Base-by-base conservation (phyloP, 37 sponge, comb jelly and placozoan genomes). In the Cladorhizidae sp. region DNA sequence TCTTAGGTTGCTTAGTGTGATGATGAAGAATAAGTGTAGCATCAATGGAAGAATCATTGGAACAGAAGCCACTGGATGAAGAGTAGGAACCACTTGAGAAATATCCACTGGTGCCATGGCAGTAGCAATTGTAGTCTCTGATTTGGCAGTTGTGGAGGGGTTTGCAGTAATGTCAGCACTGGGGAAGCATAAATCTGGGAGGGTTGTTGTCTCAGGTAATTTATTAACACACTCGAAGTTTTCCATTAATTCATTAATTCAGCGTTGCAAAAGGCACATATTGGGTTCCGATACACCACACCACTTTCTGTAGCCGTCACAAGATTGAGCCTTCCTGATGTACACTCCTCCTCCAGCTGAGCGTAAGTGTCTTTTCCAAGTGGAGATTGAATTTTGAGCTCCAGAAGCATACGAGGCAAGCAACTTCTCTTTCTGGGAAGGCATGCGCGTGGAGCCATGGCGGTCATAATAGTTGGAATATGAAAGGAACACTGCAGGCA, bases 401-500 rank as follows among this genome's bases (percentile, higher is more conserved):
- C 68, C 26, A 67, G 38, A 32, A 32, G 28, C 3, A 15, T 20
- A 2, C 3, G 5, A 28, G 39, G 20, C 35, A 73, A 9, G 35
- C 74, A 73, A 14, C 55, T 50, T 1, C 32, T 29, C 55, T 52
- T 32, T 5, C 32, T n/a, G 12, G 74, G 55, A 1, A 64, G 0
- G 33, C 78, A 78, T 0, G 78, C 5, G 5, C 49, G 5, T n/a
- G n/a, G n/a, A 45, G 5, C 9, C 49, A 12, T 5, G 9, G 49
- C 9, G 9, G 49, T 45, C 8, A 9, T 45, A 9, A 43, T 21
- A 23, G 23, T 18, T 22, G 72, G 72, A 72, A 43, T 7, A 42
- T 72, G 72, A 25, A 36, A 72, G 28, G 50, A 72, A 72, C 80
- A 79, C 31, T 36, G 11, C 3, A 3, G 51, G 35, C 80, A 79